These are phyloP conservation scores for Acipenser oxyrinchus DNA, from an alignment of 2,797 vertebrate genomes.

Conservation along the genomic window DNA sequence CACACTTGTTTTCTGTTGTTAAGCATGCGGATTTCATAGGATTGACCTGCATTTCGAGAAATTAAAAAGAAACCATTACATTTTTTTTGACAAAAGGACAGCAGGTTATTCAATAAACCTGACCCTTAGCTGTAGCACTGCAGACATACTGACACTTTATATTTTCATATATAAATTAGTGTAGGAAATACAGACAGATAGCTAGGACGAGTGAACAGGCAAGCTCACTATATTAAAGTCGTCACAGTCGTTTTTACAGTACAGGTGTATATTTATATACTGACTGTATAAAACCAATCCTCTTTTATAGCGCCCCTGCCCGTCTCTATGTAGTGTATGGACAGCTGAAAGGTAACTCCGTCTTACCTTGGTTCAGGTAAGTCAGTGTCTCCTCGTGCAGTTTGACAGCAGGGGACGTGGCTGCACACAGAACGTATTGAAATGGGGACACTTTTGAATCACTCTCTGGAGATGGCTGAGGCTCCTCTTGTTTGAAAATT, in stretches of 20 bases:
- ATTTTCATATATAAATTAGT: no score
- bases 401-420: slow-evolving; percentile 85
- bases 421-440: slow-evolving; percentile 78
- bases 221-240: no score
- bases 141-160: slow-evolving; percentile 5
- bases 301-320: no score
- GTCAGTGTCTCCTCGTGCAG: slow-evolving; percentile 86
- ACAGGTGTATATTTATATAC: no score
- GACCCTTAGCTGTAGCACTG: neutral
- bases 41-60: slow-evolving; percentile 80
- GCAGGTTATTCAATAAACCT: neutral
- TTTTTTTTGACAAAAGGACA: slow-evolving; percentile 4
- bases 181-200: no score
- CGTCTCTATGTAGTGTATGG: no score
- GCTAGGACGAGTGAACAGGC: no score
- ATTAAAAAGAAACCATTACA: slow-evolving; percentile 58
- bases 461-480: slow-evolving; percentile 60
- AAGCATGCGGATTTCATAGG: slow-evolving; percentile 92
- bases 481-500: slow-evolving; percentile 80
- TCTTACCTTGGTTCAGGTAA: slow-evolving; percentile 91
- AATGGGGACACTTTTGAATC: slow-evolving; percentile 62
- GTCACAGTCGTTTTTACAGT: no score
- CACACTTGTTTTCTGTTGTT: slow-evolving; percentile 88
- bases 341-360: neutral
- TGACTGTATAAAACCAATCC: no score